A percentile compares a stretch with the other conserved stretches of the same genome.
phyloP scores from a whole-genome alignment of 2,113 vertebrate genomes.

The Galbula dea region DNA sequence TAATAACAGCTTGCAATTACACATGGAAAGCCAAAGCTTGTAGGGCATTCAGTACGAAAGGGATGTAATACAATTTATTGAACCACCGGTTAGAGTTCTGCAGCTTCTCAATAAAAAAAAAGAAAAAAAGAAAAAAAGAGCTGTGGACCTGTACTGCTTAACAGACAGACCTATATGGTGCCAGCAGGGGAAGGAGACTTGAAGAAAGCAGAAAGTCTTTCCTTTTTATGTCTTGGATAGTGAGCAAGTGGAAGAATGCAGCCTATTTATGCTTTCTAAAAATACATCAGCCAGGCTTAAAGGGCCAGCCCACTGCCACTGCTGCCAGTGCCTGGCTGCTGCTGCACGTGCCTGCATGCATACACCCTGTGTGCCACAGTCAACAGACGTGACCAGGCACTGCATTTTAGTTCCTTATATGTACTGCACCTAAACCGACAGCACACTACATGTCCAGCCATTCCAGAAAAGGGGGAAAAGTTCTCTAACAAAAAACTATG shows the following conservation, averaged over 20 bases:
- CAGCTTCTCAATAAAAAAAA: slow-evolving; percentile 71
- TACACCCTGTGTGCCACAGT: fast-evolving
- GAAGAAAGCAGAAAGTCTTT: slow-evolving; percentile 54
- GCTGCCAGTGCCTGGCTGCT: neutral
- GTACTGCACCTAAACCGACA: neutral
- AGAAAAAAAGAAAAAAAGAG: slow-evolving; percentile 36
- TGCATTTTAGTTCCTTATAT: neutral
- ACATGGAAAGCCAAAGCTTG: slow-evolving; percentile 79
- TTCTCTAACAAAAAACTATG: neutral
- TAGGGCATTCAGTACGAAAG: slow-evolving; percentile 73
- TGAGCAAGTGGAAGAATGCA: slow-evolving; percentile 28
- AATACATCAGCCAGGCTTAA: neutral
- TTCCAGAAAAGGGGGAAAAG: neutral
- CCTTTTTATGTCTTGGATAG: slow-evolving; percentile 50
- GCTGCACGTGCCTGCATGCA: neutral
- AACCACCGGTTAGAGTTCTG: slow-evolving; percentile 77
- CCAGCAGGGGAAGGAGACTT: slow-evolving; percentile 51
- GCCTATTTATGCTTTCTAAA: slow-evolving; percentile 56
- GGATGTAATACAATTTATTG: slow-evolving; percentile 80
- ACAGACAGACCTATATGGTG: slow-evolving; percentile 64
- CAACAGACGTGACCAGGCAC: neutral
- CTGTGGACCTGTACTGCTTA: slow-evolving; percentile 62
- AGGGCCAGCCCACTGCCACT: neutral
- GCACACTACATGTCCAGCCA: neutral
- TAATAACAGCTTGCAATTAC: slow-evolving; percentile 84